Evolutionary conservation across 1,140 invertebrate genomes (phyloP).

Genomic region (Ephestia elutella): DNA sequence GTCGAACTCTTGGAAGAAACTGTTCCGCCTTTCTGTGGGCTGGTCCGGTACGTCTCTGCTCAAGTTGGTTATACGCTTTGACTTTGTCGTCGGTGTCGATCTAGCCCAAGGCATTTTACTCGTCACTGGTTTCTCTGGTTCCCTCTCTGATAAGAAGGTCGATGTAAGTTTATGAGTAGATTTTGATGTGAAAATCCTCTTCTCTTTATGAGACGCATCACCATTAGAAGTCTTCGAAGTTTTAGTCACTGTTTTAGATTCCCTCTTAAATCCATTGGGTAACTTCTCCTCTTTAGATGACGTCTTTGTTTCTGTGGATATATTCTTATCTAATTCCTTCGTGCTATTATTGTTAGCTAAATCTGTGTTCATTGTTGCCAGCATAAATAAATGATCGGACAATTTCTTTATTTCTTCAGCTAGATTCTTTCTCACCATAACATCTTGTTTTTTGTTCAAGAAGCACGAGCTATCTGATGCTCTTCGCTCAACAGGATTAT

Average conservation of each 20-base stretch:
- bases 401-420: slow-evolving; percentile 88
- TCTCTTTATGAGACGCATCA: slow-evolving; percentile 49
- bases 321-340: slow-evolving; percentile 59
- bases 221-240: slow-evolving; percentile 42
- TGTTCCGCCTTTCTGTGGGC: slow-evolving; percentile 74
- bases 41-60: slow-evolving; percentile 78
- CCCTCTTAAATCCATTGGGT: slow-evolving; percentile 57
- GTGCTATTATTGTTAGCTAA: slow-evolving; percentile 71
- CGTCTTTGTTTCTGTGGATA: slow-evolving; percentile 43
- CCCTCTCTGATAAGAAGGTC: slow-evolving; percentile 52
- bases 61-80: slow-evolving; percentile 77
- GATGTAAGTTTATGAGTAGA: slow-evolving; percentile 55
- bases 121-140: slow-evolving; percentile 55
- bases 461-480: slow-evolving; percentile 84
- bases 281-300: slow-evolving; percentile 46
- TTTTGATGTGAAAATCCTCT: slow-evolving; percentile 54
- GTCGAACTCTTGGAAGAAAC: slow-evolving; percentile 75
- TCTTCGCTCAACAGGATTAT: slow-evolving; percentile 77
- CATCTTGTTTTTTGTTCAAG: slow-evolving; percentile 73
- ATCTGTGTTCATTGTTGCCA: slow-evolving; percentile 80
- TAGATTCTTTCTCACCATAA: slow-evolving; percentile 78
- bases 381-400: slow-evolving; percentile 82
- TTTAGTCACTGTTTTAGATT: slow-evolving; percentile 44
- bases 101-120: slow-evolving; percentile 75
- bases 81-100: slow-evolving; percentile 42